phyloP scores from a whole-genome alignment of 2,113 vertebrate genomes.

The Tympanuchus pallidicinctus region DNA sequence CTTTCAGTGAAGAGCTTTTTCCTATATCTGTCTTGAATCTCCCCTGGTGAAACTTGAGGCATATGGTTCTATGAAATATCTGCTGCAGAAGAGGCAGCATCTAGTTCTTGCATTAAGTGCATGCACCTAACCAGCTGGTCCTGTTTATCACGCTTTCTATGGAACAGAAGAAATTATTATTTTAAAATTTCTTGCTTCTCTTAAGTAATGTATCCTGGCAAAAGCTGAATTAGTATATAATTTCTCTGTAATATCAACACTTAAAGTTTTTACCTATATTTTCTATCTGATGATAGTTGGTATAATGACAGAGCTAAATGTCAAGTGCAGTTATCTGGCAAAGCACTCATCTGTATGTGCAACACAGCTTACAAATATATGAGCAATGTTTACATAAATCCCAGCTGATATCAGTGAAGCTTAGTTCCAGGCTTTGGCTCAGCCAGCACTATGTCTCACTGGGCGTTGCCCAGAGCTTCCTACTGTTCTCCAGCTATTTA shows the following conservation, averaged over 20 bases:
- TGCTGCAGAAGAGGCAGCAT: neutral
- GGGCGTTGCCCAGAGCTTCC: neutral
- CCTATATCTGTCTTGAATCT: too few relatives aligned
- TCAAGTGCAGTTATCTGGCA: neutral
- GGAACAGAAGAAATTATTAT: neutral
- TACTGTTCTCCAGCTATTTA: neutral
- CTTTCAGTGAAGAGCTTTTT: too few relatives aligned
- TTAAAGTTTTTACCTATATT: neutral
- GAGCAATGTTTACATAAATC: neutral
- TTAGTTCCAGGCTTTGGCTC: neutral
- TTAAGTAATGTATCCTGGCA: neutral
- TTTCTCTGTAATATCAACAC: neutral
- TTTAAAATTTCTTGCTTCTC: neutral
- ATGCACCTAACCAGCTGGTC: neutral
- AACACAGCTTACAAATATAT: neutral
- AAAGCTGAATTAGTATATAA: neutral
- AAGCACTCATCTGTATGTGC: neutral
- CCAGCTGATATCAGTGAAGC: neutral
- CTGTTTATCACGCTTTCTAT: neutral
- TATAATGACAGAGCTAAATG: neutral
- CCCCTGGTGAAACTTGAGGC: too few relatives aligned
- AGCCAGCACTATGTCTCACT: neutral
- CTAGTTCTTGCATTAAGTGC: neutral
- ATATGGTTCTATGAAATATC: too few relatives aligned
- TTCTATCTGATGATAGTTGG: neutral